These are phyloP conservation scores for Mercenaria mercenaria DNA, from an alignment of 1,140 invertebrate genomes.

Conservation along the genomic window DNA sequence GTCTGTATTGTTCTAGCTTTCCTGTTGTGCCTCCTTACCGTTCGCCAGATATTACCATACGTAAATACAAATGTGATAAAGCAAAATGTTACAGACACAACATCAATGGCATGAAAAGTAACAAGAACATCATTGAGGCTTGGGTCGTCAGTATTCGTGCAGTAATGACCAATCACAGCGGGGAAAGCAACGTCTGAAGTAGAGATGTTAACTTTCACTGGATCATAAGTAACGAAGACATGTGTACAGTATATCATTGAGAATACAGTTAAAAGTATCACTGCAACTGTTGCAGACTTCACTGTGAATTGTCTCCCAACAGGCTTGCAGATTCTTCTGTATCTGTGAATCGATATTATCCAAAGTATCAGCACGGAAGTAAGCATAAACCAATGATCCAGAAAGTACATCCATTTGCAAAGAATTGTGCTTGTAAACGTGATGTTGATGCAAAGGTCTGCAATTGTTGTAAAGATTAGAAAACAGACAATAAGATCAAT, in stretches of 20 bases:
- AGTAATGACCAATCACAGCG: background rate
- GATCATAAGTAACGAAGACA: slow-evolving; percentile 11
- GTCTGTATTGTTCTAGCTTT: background rate
- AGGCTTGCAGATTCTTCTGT: slow-evolving; percentile 24
- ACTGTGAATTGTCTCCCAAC: slow-evolving; percentile 2
- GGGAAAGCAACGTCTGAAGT: background rate
- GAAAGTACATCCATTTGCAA: slow-evolving; percentile 1
- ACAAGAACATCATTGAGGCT: background rate
- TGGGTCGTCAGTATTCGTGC: slow-evolving; percentile 20
- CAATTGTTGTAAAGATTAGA: background rate
- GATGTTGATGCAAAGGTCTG: background rate
- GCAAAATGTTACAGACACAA: background rate
- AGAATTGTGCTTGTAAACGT: background rate
- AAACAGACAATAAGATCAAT: slow-evolving; percentile 6
- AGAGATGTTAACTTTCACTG: background rate
- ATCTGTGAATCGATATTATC: slow-evolving; percentile 3
- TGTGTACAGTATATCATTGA: background rate
- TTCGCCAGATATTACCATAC: background rate
- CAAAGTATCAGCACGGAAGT: background rate
- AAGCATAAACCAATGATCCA: background rate
- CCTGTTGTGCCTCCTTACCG: background rate
- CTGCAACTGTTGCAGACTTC: background rate
- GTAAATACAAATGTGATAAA: slow-evolving; percentile 9
- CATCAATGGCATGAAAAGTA: background rate
- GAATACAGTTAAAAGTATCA: background rate